Evolutionary conservation across 2,797 vertebrate species (phyloP), one percentile per base, ranked within the genome.

Genomic region (Mycteria americana): DNA sequence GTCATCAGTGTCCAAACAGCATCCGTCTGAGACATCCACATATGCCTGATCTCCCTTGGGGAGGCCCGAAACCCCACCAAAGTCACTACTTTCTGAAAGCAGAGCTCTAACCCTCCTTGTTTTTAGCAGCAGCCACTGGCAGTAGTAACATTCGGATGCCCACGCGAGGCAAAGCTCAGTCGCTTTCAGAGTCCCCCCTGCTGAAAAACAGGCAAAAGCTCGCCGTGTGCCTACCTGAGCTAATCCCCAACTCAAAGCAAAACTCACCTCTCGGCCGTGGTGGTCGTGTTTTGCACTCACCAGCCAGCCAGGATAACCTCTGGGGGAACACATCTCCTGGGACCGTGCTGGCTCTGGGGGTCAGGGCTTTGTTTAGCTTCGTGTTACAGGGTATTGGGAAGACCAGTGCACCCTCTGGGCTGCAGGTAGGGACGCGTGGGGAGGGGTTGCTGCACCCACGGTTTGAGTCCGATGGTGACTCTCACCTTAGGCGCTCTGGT

Each of bases 331-430:
- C n/a, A 9, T 10, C 31, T 73, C 7, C 33, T 35, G 45, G 56
- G 43, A 8, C 37, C 24, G 22, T 56, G 48, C 35, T 68, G 64
- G 35, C 46, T 62, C 31, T 18, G 43, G n/a, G 39, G 25, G 27
- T 21, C 56, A 56, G 62, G 33, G 57, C 56, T 41, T 37, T 0
- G 0, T 28, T 72, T 39, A 73, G 69, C 31, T 39, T 48, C 2
- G 0, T 10, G 23, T 19, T 56, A 4, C 24, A 17, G 45, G 50
- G 33, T 67, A 3, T 14, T 0, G 1, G 37, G 17, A 64, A 51
- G 60, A 62, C 7, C 35, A 6, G 35, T 3, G 54, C 48, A 57
- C 35, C 22, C 41, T 13, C 56, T 45, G 74, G 33, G 56, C 43
- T 68, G 67, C 31, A 18, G 19, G 37, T 9, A 41, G 54, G 48